Percentiles rank a stretch among this genome's conserved stretches.
phyloP scores from a whole-genome alignment of 2,797 vertebrate species.

The Chrysocyon brachyurus region DNA sequence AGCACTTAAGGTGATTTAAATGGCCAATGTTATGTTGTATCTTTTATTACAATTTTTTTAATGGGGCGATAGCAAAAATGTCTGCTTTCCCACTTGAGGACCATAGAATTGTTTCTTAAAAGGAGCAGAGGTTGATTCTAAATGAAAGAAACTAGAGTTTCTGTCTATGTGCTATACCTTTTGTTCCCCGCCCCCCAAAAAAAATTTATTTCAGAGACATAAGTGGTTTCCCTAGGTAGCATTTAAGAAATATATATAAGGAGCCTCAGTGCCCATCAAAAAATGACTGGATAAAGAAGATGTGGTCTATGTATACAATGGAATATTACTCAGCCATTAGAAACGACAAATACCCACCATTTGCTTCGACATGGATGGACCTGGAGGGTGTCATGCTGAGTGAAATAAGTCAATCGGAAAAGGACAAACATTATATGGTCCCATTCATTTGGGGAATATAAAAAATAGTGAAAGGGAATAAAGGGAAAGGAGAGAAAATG shows the following conservation, averaged over 20 bases:
- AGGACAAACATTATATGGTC: too few relatives aligned
- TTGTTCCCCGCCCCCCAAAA: neutral
- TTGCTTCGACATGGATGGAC: too few relatives aligned
- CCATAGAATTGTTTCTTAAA: conserved; percentile 17
- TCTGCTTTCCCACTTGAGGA: neutral
- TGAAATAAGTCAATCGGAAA: too few relatives aligned
- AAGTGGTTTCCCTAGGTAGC: conserved; percentile 38
- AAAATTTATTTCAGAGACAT: neutral
- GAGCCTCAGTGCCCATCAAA: too few relatives aligned
- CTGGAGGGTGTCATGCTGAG: too few relatives aligned
- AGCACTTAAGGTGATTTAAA: neutral
- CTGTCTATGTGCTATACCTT: neutral
- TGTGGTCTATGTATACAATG: too few relatives aligned
- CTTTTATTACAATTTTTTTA: conserved; percentile 19
- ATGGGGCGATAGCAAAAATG: neutral
- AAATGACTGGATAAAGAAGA: too few relatives aligned
- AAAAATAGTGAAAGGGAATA: too few relatives aligned
- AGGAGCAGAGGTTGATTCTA: neutral
- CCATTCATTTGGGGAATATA: too few relatives aligned
- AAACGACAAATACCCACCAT: too few relatives aligned
- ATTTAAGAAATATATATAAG: conserved; percentile 1
- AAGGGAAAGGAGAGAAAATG: too few relatives aligned
- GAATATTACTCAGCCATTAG: too few relatives aligned
- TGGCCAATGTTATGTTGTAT: neutral
- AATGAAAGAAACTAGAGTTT: conserved; percentile 27